Evolutionary conservation across 2,113 vertebrate species (phyloP).

Genomic region (Axis porcinus): DNA sequence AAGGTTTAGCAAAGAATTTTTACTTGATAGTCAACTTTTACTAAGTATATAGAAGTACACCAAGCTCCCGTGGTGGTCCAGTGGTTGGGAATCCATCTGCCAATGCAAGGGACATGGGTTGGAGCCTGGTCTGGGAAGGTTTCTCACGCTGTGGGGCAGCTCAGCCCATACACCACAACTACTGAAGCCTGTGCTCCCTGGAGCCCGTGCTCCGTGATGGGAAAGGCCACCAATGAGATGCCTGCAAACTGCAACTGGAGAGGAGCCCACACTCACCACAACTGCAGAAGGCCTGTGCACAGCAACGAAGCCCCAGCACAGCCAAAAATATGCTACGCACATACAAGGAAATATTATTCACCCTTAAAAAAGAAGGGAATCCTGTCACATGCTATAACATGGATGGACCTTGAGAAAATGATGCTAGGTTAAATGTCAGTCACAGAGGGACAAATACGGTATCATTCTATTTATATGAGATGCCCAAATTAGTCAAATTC

Average conservation of each 20-base stretch:
- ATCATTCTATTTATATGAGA: background rate
- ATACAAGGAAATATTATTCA: background rate
- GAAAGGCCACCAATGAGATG: background rate
- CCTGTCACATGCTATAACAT: background rate
- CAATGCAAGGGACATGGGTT: background rate
- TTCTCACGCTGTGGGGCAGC: background rate
- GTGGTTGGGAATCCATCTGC: background rate
- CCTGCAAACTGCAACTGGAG: background rate
- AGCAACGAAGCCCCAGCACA: background rate
- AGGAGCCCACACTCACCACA: background rate
- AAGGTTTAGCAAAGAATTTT: background rate
- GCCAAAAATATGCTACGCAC: background rate
- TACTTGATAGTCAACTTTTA: slow-evolving; percentile 3
- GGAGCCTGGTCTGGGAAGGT: background rate
- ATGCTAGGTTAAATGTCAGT: background rate
- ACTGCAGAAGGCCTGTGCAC: background rate
- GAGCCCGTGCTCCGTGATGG: background rate
- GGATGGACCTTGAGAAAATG: background rate
- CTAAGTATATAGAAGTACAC: background rate
- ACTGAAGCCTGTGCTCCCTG: background rate
- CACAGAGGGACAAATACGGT: background rate
- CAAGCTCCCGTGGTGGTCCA: background rate
- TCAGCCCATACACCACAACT: background rate
- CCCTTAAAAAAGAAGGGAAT: background rate
- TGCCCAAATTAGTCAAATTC: background rate